Conservation (phyloP, 1,140 invertebrate genomes). For the Maniola jurtina region DNA sequence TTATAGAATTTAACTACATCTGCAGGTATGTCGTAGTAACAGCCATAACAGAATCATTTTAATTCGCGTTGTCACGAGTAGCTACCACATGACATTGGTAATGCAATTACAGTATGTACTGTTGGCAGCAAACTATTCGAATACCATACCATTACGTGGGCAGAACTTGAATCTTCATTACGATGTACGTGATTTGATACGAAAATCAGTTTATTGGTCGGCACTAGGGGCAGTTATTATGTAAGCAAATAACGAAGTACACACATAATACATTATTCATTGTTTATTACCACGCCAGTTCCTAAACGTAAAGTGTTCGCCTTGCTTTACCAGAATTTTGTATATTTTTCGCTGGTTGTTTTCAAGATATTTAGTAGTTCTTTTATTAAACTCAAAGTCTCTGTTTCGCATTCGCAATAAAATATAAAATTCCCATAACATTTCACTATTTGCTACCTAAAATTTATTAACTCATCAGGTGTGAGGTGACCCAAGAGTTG, state of each 20-base stretch:
- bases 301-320: slow-evolving; percentile 19
- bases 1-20: neutral
- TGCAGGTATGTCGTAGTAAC: slow-evolving; percentile 10
- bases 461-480: too few species aligned
- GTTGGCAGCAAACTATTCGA: slow-evolving; percentile 40
- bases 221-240: slow-evolving; percentile 55
- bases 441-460: too few species aligned
- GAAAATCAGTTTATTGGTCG: slow-evolving; percentile 62
- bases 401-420: too few species aligned
- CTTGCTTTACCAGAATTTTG: neutral
- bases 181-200: slow-evolving; percentile 61
- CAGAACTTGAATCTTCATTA: slow-evolving; percentile 50
- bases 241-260: slow-evolving; percentile 67
- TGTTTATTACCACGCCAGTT: slow-evolving; percentile 37
- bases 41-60: slow-evolving; percentile 18
- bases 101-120: slow-evolving; percentile 38
- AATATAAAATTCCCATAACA: too few species aligned
- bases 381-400: too few species aligned
- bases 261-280: slow-evolving; percentile 65
- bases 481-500: too few species aligned
- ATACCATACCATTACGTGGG: slow-evolving; percentile 61
- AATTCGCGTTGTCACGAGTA: slow-evolving; percentile 27
- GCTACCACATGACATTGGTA: slow-evolving; percentile 36
- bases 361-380: neutral
- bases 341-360: neutral